Conservation (phyloP, 1,140 invertebrate genomes). For the Muscidifurax raptorellus region DNA sequence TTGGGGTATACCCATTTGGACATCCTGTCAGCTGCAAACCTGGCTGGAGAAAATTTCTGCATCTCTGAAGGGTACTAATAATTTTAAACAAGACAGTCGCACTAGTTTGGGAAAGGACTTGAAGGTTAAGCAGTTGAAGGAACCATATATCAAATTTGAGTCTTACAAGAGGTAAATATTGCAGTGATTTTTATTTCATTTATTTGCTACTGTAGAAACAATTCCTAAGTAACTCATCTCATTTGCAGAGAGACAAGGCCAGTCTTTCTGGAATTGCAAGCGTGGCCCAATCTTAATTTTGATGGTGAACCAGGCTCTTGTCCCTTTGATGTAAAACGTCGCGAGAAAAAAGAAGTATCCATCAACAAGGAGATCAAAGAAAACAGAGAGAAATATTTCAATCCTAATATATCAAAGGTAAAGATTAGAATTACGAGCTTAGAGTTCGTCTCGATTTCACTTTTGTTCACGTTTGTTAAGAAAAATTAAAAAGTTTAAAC, state of each 20-base stretch:
- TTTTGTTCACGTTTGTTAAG: background rate
- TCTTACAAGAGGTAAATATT: constrained; percentile 71
- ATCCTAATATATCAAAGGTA: constrained; percentile 48
- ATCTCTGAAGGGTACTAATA: constrained; percentile 65
- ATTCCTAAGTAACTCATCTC: background rate
- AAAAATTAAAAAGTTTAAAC: background rate
- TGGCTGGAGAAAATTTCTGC: constrained; percentile 73
- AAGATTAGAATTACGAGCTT: background rate
- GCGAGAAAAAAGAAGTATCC: constrained; percentile 56
- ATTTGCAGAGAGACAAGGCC: constrained; percentile 70
- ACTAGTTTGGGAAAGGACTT: constrained; percentile 63
- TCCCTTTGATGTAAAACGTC: constrained; percentile 66
- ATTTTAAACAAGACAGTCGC: constrained; percentile 61
- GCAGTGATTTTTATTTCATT: background rate
- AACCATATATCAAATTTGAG: constrained; percentile 76
- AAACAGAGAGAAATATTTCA: constrained; percentile 63
- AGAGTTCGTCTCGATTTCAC: background rate
- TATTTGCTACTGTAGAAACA: no score
- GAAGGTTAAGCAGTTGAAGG: constrained; percentile 70
- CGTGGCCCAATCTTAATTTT: constrained; percentile 74
- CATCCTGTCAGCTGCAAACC: constrained; percentile 76
- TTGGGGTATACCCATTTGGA: constrained; percentile 79
- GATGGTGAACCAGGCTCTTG: constrained; percentile 69
- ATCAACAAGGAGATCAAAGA: constrained; percentile 67
- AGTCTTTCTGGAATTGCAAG: constrained; percentile 71